A percentile compares a stretch with the other conserved stretches of the same genome.
Conservation (phyloP, 1,140 invertebrate species). For the Chironomus striatipennis region DNA sequence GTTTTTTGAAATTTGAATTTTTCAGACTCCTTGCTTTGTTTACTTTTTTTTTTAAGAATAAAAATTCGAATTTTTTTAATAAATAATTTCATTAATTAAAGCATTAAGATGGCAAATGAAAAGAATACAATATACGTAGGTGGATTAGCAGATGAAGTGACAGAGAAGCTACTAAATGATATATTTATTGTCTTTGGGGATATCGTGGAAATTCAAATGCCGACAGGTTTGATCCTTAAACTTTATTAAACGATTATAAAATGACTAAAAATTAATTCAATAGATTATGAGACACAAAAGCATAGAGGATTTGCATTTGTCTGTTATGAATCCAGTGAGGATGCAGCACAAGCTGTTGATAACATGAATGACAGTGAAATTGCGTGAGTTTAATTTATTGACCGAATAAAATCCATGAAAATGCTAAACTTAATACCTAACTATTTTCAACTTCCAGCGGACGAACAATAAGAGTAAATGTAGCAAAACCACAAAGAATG, state of each 20-base stretch:
- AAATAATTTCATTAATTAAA: too few species aligned
- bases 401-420: too few species aligned
- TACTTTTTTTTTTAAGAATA: too few species aligned
- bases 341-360: conserved; percentile 96
- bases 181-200: conserved; percentile 99
- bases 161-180: conserved; percentile 89
- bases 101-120: conserved; percentile 44
- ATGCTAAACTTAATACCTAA: too few species aligned
- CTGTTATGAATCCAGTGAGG: conserved; percentile 91
- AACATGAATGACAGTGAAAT: conserved; percentile 73
- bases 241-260: neutral
- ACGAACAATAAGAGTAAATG: conserved; percentile 90
- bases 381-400: too few species aligned
- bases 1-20: too few species aligned
- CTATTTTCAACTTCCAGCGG: conserved; percentile 62
- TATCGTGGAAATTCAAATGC: conserved; percentile 94
- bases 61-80: too few species aligned
- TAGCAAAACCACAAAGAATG: conserved; percentile 92
- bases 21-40: too few species aligned
- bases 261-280: conserved; percentile 25
- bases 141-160: conserved; percentile 94
- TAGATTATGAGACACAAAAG: conserved; percentile 97
- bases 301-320: conserved; percentile 97
- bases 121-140: conserved; percentile 76
- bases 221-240: conserved; percentile 38